Conservation (phyloP, 2,113 vertebrate genomes). For the Ciconia boyciana region DNA sequence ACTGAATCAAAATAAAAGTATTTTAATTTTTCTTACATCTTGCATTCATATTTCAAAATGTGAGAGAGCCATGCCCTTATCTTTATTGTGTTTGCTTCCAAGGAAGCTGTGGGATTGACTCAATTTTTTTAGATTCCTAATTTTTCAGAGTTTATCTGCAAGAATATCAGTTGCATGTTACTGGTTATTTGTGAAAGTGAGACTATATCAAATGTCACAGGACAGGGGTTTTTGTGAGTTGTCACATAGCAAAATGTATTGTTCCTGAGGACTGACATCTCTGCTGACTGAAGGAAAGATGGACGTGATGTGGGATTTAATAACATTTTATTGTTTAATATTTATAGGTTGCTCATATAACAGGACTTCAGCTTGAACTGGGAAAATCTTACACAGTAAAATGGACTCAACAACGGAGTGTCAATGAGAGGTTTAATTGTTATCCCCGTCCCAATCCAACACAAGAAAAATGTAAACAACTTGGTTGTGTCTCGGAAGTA, state of each 20-base stretch:
- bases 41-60: neutral
- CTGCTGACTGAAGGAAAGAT: neutral
- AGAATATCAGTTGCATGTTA: neutral
- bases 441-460: neutral
- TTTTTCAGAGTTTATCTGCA: neutral
- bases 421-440: constrained; percentile 61
- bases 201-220: neutral
- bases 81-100: neutral
- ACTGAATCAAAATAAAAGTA: neutral
- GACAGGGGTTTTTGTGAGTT: neutral
- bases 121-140: neutral
- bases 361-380: constrained; percentile 38
- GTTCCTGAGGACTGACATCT: neutral
- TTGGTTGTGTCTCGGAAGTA: constrained; percentile 64
- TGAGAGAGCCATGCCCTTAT: neutral
- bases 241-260: neutral
- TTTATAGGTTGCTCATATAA: constrained; percentile 55
- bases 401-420: neutral
- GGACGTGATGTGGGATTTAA: neutral
- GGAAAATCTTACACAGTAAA: constrained; percentile 54
- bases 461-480: neutral
- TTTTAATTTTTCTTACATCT: neutral
- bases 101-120: neutral
- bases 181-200: neutral
- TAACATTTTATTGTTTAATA: neutral